phyloP scores from a whole-genome alignment of 2,113 vertebrate genomes.

The Tiliqua scincoides region DNA sequence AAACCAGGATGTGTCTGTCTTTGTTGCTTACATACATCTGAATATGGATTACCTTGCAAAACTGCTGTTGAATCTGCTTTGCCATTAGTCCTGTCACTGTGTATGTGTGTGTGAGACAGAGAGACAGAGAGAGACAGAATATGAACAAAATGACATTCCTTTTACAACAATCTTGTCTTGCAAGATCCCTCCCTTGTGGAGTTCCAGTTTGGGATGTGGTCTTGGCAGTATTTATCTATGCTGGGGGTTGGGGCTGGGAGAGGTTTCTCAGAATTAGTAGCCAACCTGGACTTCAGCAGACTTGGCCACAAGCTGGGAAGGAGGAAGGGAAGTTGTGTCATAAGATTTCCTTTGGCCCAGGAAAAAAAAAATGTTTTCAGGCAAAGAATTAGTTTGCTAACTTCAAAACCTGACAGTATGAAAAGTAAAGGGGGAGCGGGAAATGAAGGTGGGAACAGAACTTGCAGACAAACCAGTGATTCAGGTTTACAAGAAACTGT shows the following conservation, averaged over 20 bases:
- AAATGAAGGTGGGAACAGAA: conserved; percentile 31
- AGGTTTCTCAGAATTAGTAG: conserved; percentile 17
- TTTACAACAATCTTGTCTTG: conserved; percentile 3
- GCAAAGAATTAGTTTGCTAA: conserved; percentile 59
- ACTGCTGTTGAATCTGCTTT: too few species aligned
- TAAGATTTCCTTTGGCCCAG: conserved; percentile 57
- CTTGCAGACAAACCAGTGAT: conserved; percentile 40
- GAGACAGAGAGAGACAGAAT: background rate
- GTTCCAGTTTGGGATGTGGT: conserved; percentile 18
- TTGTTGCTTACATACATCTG: too few species aligned
- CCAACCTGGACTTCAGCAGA: conserved; percentile 8
- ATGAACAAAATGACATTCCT: background rate
- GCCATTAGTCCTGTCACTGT: too few species aligned
- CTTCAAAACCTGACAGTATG: conserved; percentile 15
- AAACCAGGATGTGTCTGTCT: too few species aligned
- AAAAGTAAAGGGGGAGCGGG: conserved; percentile 26
- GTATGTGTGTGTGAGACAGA: background rate
- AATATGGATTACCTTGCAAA: too few species aligned
- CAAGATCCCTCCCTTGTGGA: background rate
- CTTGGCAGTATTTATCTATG: conserved; percentile 38
- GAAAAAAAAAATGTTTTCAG: conserved; percentile 54
- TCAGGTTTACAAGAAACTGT: conserved; percentile 56
- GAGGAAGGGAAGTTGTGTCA: conserved; percentile 45
- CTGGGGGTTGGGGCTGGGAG: background rate
- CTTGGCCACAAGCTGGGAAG: conserved; percentile 15